These are phyloP conservation scores for Blastomussa wellsi DNA, from an alignment of 92 coral and sea anemone species.

Conservation along the genomic window DNA sequence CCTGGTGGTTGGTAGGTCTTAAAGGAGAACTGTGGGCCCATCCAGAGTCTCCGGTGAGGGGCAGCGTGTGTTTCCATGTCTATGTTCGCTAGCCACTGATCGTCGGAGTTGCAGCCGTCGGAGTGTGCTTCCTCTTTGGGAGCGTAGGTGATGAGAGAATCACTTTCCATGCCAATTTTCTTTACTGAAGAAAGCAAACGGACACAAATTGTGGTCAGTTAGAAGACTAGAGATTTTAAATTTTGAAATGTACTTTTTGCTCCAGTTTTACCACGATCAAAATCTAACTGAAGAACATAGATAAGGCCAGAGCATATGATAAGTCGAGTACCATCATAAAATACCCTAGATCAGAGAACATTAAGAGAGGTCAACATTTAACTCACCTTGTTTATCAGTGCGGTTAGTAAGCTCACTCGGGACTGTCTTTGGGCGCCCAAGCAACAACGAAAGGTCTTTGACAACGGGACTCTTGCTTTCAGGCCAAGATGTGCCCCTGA, in stretches of 20 bases:
- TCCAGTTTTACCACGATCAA: too few relatives aligned
- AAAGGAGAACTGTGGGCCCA: constrained; percentile 99
- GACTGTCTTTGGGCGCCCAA: constrained; percentile 26
- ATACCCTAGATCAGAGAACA: too few relatives aligned
- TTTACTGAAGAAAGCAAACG: constrained; percentile 23
- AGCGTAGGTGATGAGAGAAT: constrained; percentile 18
- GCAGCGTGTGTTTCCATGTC: constrained; percentile 98
- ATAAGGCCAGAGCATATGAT: too few relatives aligned
- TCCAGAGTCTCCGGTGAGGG: constrained; percentile 97
- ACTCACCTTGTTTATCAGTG: constrained; percentile 31
- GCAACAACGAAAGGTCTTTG: constrained; percentile 62
- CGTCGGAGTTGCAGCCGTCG: constrained; percentile 52
- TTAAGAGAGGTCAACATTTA: too few relatives aligned
- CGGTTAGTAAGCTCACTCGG: constrained; percentile 10
- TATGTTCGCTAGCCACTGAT: constrained; percentile 96
- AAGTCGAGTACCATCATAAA: not conserved
- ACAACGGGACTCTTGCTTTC: constrained; percentile 78
- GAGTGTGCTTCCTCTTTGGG: constrained; percentile 20
- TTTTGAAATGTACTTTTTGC: too few relatives aligned
- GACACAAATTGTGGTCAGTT: too few relatives aligned
- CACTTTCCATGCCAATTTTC: constrained; percentile 20
- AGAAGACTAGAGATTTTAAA: too few relatives aligned
- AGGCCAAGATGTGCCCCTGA: constrained; percentile 48
- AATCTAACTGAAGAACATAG: too few relatives aligned
- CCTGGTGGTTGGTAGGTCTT: constrained; percentile 99